Evolutionary conservation across 2,888 invertebrate genomes (phyloP), one percentile per base, ranked within the genome.

Genomic region (Drosophila monieri): DNA sequence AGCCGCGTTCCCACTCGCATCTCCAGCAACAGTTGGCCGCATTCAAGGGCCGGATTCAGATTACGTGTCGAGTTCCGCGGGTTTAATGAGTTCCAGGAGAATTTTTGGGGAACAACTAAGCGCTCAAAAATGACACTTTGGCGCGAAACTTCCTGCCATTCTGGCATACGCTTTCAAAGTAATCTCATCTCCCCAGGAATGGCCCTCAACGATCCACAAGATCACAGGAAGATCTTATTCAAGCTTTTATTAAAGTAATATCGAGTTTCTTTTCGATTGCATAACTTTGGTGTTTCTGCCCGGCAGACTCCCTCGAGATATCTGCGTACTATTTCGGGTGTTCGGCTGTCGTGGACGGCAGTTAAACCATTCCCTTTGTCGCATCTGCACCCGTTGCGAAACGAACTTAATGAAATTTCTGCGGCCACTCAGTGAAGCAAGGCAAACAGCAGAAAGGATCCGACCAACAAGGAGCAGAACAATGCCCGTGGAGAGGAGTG

Each of bases 401-500:
- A 73, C 67, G 73, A 77, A 73, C 78, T 80, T 83, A 81, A 81
- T 85, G 83, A 81, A 81, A 85, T 80, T 85, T 80, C 74, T 85
- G 83, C 78, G 80, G 83, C 80, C 75, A 76, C 74, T 55, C 68
- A 74, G 71, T 76, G 67, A 62, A 53, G 37, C 62, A 53, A 62
- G 73, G 71, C 69, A 66, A 71, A 72, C 83, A 77, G n/a, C 39
- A 41, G 39, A 41, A 41, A 6, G 35, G 35, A 35, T n/a, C 14
- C 14, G 39, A 9, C n/a, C 9, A 9, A 5, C 35, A 35, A 35
- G 14, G 2, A 72, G 8, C 76, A 37, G 76, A 73, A 68, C 65
- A 69, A 55, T 57, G 59, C 30, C 41, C 18, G 52, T 21, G 18
- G 15, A 4, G n/a, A 15, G 27, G 47, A 35, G 30, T 12, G 6